Evolutionary conservation across 2,888 invertebrate species (phyloP).

Genomic region (Digitonthophagus gazella): DNA sequence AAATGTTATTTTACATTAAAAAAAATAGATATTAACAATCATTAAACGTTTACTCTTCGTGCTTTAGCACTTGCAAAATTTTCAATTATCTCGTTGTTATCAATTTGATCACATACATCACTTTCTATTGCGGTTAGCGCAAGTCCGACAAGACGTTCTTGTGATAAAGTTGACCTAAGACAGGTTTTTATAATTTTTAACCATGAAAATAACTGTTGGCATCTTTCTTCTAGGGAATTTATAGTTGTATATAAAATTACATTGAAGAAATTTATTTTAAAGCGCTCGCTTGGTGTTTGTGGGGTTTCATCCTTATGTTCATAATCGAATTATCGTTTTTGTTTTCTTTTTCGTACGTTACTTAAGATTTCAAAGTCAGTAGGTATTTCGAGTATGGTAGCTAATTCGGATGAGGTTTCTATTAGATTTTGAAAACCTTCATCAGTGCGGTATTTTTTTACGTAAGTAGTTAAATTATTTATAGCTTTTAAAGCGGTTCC

Average conservation of each 20-base stretch:
- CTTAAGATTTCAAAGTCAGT: not conserved
- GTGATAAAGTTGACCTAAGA: not conserved
- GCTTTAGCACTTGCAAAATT: too few relatives aligned
- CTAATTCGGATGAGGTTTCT: too few relatives aligned
- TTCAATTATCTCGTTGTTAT: not conserved
- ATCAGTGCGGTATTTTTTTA: too few relatives aligned
- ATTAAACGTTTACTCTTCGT: too few relatives aligned
- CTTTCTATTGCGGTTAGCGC: not conserved
- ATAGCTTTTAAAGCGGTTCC: too few relatives aligned
- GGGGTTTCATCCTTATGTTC: too few relatives aligned
- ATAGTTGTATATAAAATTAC: not conserved
- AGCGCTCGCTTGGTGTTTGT: too few relatives aligned
- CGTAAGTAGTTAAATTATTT: too few relatives aligned
- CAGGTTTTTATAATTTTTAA: not conserved
- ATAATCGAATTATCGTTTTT: not conserved
- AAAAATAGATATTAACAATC: too few relatives aligned
- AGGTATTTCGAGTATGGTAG: too few relatives aligned
- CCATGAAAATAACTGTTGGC: not conserved
- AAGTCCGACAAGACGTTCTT: slow-evolving; percentile 2
- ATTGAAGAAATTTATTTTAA: not conserved
- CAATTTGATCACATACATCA: not conserved
- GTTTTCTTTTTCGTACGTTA: not conserved
- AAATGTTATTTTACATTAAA: too few relatives aligned
- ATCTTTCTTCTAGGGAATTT: not conserved
- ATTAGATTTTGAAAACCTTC: too few relatives aligned